These are phyloP conservation scores for Octonoba sinensis DNA, from an alignment of 2,888 invertebrate species.

Conservation along the genomic window DNA sequence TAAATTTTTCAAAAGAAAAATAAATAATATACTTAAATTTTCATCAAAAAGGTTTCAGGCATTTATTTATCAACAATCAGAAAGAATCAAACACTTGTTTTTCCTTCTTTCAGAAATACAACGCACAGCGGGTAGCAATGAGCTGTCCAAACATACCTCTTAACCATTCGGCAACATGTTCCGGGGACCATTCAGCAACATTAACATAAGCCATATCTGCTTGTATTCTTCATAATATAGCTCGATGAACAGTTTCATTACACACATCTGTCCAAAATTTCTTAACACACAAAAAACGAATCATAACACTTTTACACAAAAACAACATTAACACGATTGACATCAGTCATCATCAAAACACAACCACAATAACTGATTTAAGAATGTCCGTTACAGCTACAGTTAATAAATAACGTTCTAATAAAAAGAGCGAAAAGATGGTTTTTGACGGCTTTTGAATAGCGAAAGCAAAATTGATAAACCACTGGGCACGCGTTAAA, in stretches of 20 bases:
- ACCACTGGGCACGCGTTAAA: no score
- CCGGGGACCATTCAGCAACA: slow-evolving; percentile 90
- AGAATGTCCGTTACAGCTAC: background rate
- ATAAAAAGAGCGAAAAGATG: no score
- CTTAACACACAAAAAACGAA: no score
- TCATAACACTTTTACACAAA: no score
- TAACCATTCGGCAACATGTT: slow-evolving; percentile 91
- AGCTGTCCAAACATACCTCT: slow-evolving; percentile 76
- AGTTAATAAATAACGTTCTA: background rate
- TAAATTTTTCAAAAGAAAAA: slow-evolving; percentile 25
- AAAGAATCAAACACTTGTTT: background rate
- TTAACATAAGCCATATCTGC: slow-evolving; percentile 82
- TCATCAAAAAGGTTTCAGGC: background rate
- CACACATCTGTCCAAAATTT: no score
- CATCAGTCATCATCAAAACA: background rate
- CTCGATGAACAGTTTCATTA: no score
- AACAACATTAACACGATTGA: no score
- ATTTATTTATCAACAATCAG: background rate
- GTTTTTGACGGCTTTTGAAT: no score
- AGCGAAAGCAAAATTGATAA: no score
- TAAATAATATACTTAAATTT: background rate
- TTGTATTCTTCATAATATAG: slow-evolving; percentile 31
- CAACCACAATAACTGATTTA: slow-evolving; percentile 1
- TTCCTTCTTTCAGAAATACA: background rate
- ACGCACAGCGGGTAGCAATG: no score